phyloP scores from a whole-genome alignment of 2,797 vertebrate genomes.

The Catharus ustulatus region DNA sequence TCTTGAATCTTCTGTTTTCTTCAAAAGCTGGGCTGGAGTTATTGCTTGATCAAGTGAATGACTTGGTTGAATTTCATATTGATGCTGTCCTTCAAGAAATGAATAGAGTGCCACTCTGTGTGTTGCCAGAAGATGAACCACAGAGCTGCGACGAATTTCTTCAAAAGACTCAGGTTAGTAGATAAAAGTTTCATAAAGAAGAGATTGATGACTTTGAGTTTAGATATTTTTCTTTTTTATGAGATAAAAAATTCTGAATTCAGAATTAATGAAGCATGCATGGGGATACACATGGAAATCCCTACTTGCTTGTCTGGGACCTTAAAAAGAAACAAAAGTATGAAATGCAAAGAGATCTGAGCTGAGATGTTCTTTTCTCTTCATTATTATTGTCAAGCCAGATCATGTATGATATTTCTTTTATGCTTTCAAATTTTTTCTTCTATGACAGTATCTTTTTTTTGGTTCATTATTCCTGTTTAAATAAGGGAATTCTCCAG shows the following conservation, averaged over 20 bases:
- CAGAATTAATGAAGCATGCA: background rate
- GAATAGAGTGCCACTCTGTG: conserved; percentile 80
- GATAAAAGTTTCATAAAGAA: background rate
- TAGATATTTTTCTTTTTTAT: background rate
- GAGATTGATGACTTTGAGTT: background rate
- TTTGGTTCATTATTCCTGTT: background rate
- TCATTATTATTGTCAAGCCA: background rate
- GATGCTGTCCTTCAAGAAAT: conserved; percentile 89
- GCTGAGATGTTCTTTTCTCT: background rate
- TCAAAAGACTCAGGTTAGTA: conserved; percentile 85
- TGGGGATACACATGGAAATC: background rate
- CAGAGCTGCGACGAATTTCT: conserved; percentile 88
- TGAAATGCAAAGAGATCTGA: background rate
- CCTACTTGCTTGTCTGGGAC: background rate
- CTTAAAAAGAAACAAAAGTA: background rate
- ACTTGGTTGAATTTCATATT: conserved; percentile 92
- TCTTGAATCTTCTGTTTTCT: conserved; percentile 6
- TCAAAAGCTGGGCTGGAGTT: conserved; percentile 85
- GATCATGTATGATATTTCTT: background rate
- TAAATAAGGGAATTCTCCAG: background rate
- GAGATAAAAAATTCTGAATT: background rate
- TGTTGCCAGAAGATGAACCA: conserved; percentile 85
- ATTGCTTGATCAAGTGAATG: conserved; percentile 85
- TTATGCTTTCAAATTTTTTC: background rate
- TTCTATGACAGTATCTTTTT: background rate